Conservation (phyloP, 2,113 vertebrate genomes). For the Macaca mulatta region DNA sequence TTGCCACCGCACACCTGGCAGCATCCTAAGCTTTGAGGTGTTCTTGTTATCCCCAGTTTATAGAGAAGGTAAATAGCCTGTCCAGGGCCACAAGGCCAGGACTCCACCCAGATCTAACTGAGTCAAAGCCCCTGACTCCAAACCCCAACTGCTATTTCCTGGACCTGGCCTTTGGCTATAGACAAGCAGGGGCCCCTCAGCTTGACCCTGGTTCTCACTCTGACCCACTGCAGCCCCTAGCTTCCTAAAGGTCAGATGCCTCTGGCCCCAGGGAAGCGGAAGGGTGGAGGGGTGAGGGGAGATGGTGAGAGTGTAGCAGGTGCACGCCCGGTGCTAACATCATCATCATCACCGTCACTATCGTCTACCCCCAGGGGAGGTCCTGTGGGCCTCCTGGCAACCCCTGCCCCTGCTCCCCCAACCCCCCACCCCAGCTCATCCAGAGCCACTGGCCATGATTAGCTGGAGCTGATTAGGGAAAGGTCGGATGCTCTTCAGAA, state of each 20-base stretch:
- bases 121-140: neutral
- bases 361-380: neutral
- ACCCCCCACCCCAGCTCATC: neutral
- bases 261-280: neutral
- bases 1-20: neutral
- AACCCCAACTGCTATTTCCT: neutral
- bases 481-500: neutral
- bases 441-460: neutral
- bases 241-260: neutral
- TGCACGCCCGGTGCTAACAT: neutral
- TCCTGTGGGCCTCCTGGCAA: neutral
- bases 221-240: neutral
- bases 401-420: neutral
- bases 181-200: neutral
- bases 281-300: neutral
- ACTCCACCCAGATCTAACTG: neutral
- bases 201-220: neutral
- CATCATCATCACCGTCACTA: rapidly evolving
- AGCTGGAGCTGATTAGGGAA: neutral
- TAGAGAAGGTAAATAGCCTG: neutral
- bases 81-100: neutral
- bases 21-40: neutral
- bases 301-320: too few relatives aligned
- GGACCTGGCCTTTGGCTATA: neutral
- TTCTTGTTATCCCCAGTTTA: neutral